A percentile compares a stretch with the other conserved stretches of the same genome.
phyloP scores from a whole-genome alignment of 2,888 invertebrate genomes.

The Hofmannophila pseudospretella region DNA sequence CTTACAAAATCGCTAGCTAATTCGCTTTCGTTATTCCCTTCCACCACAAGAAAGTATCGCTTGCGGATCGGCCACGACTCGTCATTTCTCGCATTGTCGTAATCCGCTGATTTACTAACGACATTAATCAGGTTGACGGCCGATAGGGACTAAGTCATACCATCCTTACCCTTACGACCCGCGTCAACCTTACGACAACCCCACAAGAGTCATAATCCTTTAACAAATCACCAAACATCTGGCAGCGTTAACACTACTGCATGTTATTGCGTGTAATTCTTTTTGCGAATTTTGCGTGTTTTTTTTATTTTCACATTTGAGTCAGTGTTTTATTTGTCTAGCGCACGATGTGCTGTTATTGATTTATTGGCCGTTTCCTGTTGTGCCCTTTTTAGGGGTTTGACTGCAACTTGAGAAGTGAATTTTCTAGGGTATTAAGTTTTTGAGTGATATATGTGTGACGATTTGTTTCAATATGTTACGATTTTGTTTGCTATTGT shows the following conservation, averaged over 20 bases:
- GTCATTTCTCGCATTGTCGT: conserved; percentile 79
- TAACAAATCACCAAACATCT: conserved; percentile 21
- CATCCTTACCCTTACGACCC: conserved; percentile 43
- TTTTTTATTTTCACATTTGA: conserved; percentile 49
- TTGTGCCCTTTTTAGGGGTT: conserved; percentile 53
- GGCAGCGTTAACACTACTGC: conserved; percentile 64
- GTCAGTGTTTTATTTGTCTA: conserved; percentile 66
- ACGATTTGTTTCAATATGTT: conserved; percentile 30
- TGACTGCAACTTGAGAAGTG: conserved; percentile 56
- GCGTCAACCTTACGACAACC: conserved; percentile 33
- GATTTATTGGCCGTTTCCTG: conserved; percentile 68
- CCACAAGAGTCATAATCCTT: conserved; percentile 33
- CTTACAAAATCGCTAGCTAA: no score
- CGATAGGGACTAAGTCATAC: conserved; percentile 76
- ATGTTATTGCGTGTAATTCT: conserved; percentile 75
- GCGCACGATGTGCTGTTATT: conserved; percentile 37
- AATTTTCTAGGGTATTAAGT: conserved; percentile 38
- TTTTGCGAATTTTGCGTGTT: conserved; percentile 59
- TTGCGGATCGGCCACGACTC: conserved; percentile 72
- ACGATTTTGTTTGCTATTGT: conserved; percentile 8
- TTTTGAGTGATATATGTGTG: conserved; percentile 43
- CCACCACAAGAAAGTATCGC: conserved; percentile 39
- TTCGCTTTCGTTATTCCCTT: no score
- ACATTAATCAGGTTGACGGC: conserved; percentile 77
- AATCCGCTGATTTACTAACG: conserved; percentile 77